Percentiles rank a stretch among this genome's conserved stretches.
These are phyloP conservation scores for Trachelus troglodyta DNA, from an alignment of 2,888 invertebrate species.

Conservation along the genomic window DNA sequence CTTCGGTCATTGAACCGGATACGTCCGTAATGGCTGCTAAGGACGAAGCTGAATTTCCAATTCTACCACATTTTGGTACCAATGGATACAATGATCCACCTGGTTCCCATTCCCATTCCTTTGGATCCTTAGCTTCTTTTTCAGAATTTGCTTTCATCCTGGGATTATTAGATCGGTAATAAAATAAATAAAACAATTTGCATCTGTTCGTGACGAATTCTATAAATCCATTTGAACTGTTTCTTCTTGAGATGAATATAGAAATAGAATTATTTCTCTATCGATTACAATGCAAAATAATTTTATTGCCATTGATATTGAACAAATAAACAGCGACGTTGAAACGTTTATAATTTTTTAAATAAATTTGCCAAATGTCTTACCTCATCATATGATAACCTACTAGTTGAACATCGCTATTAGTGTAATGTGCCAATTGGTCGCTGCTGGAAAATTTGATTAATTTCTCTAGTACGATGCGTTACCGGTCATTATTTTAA, in stretches of 20 bases:
- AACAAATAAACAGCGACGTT: background rate
- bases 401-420: background rate
- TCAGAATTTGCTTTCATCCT: constrained; percentile 10
- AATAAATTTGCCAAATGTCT: background rate
- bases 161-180: background rate
- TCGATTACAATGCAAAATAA: background rate
- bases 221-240: constrained; percentile 4
- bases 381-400: background rate
- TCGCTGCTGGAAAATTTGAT: background rate
- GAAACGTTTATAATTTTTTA: background rate
- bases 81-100: constrained; percentile 28
- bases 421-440: background rate
- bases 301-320: background rate
- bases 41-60: constrained; percentile 29
- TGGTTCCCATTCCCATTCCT: constrained; percentile 50
- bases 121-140: constrained; percentile 17
- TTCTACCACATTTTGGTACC: constrained; percentile 28
- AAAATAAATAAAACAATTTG: background rate
- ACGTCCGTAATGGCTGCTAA: constrained; percentile 27
- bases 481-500: background rate
- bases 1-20: constrained; percentile 51
- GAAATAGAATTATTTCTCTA: background rate
- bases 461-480: background rate
- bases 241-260: constrained; percentile 14
- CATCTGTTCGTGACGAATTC: background rate